Percentiles rank a stretch among this genome's conserved stretches.
Conservation (phyloP, 2,797 vertebrate genomes). For the Melanotaenia nigrans region DNA sequence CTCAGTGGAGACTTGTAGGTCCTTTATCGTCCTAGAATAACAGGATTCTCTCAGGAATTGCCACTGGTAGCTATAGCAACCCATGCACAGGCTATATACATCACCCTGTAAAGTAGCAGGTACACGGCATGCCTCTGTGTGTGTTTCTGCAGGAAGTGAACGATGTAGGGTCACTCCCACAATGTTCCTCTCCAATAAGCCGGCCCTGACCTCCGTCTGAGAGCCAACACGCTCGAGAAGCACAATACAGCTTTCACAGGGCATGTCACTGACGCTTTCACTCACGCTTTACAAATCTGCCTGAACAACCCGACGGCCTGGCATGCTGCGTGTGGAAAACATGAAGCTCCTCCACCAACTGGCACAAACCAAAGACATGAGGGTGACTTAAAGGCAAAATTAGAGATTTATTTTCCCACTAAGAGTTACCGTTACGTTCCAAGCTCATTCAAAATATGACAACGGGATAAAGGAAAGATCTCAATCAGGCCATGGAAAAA, state of each 20-base stretch:
- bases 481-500: not conserved
- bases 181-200: conserved; percentile 49
- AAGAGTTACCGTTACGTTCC: conserved; percentile 11
- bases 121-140: conserved; percentile 6
- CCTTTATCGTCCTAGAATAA: conserved; percentile 32
- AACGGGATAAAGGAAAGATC: not conserved
- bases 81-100: conserved; percentile 24
- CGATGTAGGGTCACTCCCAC: conserved; percentile 40
- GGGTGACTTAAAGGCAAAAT: conserved; percentile 16
- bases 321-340: conserved; percentile 32
- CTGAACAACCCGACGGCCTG: conserved; percentile 38
- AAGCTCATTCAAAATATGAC: conserved; percentile 13
- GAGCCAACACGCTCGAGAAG: conserved; percentile 42
- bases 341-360: conserved; percentile 44
- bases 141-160: conserved; percentile 41
- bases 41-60: conserved; percentile 25
- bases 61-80: conserved; percentile 26
- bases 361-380: conserved; percentile 24
- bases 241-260: conserved; percentile 67
- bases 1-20: conserved; percentile 13
- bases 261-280: conserved; percentile 42
- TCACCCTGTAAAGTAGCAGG: conserved; percentile 12
- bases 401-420: conserved; percentile 14
- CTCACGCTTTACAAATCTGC: conserved; percentile 50
- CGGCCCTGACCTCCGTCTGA: conserved; percentile 42